phyloP scores from a whole-genome alignment of 2,888 invertebrate genomes.

The Blastobasis adustella region DNA sequence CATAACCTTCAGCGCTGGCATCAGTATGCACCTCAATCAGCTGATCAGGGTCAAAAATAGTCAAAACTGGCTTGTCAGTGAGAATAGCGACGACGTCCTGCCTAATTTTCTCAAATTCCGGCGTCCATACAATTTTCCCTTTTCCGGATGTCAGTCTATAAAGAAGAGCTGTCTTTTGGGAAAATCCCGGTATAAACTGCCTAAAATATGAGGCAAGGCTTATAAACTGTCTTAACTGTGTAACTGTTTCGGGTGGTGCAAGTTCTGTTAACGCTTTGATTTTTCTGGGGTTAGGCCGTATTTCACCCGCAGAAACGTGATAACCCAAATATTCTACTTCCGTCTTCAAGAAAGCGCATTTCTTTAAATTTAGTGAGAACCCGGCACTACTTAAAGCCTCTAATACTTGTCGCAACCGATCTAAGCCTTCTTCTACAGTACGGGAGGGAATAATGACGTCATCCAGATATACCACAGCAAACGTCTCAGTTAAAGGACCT shows the following conservation, averaged over 20 bases:
- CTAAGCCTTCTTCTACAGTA: slow-evolving; percentile 4
- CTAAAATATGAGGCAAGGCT: slow-evolving; percentile 19
- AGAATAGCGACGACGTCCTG: slow-evolving; percentile 12
- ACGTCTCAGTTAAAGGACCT: slow-evolving; percentile 8
- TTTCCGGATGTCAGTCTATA: slow-evolving; percentile 7
- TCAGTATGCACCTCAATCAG: slow-evolving; percentile 19
- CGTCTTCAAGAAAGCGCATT: slow-evolving; percentile 17
- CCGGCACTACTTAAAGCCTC: slow-evolving; percentile 8
- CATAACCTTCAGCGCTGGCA: slow-evolving; percentile 18
- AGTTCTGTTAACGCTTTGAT: slow-evolving; percentile 12
- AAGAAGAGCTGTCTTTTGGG: slow-evolving; percentile 7
- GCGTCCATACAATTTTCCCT: slow-evolving; percentile 6
- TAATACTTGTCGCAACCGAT: slow-evolving; percentile 6
- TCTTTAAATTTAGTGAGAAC: slow-evolving; percentile 18
- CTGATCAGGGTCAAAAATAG: slow-evolving; percentile 13
- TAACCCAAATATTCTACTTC: slow-evolving; percentile 16
- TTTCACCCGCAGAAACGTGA: slow-evolving; percentile 12
- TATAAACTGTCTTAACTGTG: slow-evolving; percentile 18
- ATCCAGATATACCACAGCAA: slow-evolving; percentile 15
- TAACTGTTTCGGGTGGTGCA: slow-evolving; percentile 12
- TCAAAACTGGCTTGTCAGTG: slow-evolving; percentile 13
- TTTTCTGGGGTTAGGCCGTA: slow-evolving; percentile 18
- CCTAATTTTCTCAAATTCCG: slow-evolving; percentile 10
- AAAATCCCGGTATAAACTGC: slow-evolving; percentile 13
- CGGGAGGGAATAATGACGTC: slow-evolving; percentile 10